Base-by-base conservation (phyloP, 2,888 invertebrate species). In the Cheilosia urbana region DNA sequence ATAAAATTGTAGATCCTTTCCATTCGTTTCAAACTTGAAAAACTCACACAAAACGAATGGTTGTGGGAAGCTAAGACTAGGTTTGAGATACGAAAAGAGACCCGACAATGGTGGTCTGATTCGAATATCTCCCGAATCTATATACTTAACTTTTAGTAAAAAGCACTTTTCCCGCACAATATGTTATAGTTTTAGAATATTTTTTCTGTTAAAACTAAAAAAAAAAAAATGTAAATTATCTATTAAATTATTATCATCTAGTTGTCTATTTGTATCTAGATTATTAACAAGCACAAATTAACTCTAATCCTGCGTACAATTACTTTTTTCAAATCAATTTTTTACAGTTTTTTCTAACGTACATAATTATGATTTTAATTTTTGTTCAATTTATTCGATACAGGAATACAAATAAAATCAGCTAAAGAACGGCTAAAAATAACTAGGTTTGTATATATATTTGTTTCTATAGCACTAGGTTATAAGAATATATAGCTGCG, bases 391-490 rank as follows among this genome's bases (percentile, higher is more conserved):
- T 17, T 11, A 65, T 51, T 37, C 37, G 13, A 13, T 37, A 37
- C 13, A 37, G 37, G 37, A 37, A 58, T 60, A 17, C 42, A 42
- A 45, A 49, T 37, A 42, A 30, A 60, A 57, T 42, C 7, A 53
- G 42, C 58, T 66, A 62, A 78, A 72, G 45, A 42, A 60, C 37
- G 13, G 37, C 37, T 60, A 27, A 42, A 62, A 77, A 34, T 58
- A 58, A 65, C 58, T 37, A 42, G 19, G 2, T 47, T 15, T 19
- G 24, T 55, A 40, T 69, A 58, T 80, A 76, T 80, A 65, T 58
- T 2, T 65, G 73, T 84, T 79, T 79, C 75, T 84, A 84, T 84
- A 84, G 84, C 84, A 80, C 79, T 84, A 79, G 51, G 11, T 58
- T 71, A 47, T 83, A 75, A 17, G 72, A 72, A 40, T 80, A 53